These are phyloP conservation scores for Chelonoidis abingdonii DNA, from an alignment of 2,113 vertebrate genomes.

Conservation along the genomic window DNA sequence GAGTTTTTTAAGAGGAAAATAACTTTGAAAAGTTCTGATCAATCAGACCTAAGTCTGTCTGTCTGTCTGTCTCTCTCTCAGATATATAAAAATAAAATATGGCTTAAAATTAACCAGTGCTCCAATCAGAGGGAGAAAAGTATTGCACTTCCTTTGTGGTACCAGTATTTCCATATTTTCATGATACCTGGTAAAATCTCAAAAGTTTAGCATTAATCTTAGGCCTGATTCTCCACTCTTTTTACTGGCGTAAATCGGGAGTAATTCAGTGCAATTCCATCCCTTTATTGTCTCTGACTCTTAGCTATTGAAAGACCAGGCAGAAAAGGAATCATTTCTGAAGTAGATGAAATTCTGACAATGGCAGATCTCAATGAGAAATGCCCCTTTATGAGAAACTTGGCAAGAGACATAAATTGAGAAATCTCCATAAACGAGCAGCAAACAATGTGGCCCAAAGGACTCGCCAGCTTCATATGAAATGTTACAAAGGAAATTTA, in stretches of 20 bases:
- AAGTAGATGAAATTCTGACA: constrained; percentile 8
- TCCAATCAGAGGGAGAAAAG: not conserved
- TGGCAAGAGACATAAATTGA: not conserved
- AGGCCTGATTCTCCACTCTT: not conserved
- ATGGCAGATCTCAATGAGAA: constrained; percentile 23
- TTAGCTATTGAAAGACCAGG: not conserved
- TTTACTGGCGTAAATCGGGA: constrained; percentile 27
- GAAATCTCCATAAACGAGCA: constrained; percentile 14
- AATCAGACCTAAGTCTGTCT: not conserved
- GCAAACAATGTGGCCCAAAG: constrained; percentile 17
- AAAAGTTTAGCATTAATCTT: constrained; percentile 12
- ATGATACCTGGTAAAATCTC: not conserved
- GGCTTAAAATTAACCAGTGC: not conserved
- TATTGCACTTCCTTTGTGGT: not conserved
- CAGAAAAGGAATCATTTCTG: constrained; percentile 13
- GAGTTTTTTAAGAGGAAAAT: not conserved
- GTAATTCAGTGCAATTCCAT: constrained; percentile 7
- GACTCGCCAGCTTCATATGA: constrained; percentile 42
- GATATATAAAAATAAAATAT: not conserved
- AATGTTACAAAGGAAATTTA: constrained; percentile 47
- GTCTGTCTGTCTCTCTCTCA: no score
- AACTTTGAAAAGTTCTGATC: not conserved
- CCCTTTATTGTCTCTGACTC: not conserved
- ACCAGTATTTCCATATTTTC: not conserved
- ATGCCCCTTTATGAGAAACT: constrained; percentile 18